Base-by-base conservation (phyloP, 1,140 invertebrate genomes). In the Platyura marginata region DNA sequence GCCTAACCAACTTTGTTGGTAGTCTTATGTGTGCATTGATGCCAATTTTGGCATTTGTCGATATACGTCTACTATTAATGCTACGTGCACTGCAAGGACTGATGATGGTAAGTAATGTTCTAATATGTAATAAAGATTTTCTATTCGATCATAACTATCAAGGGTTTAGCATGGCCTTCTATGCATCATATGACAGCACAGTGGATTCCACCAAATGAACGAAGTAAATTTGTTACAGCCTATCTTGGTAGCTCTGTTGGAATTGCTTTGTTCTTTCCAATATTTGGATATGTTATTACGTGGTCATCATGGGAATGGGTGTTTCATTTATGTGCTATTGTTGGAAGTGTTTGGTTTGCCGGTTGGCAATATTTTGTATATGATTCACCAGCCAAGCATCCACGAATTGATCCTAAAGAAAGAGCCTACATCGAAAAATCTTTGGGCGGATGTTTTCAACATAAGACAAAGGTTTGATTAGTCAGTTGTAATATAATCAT, bases 131-230 rank as follows among this genome's bases (percentile, higher is more conserved):
- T 41, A 10, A 6, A 18, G 6, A n/a, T 11, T 34, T 10, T n/a
- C 8, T 6, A 43, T 3, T 21, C 21, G 8, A 34, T 45, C 5
- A 19, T 21, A 39, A 44, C 19, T 45, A 21, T 29, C 43, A 42
- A 88, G 83, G 86, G 86, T 21, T 71, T 85, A 33, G 68, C 75
- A 3, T 88, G 82, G 74, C 87, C 87, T 8, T 71, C 81, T 2
- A 82, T 84, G 67, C 83, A 90, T 62, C 69, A 77, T 35, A 69
- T 90, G 59, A 76, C 82, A 13, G 78, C 81, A 0, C 75, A 78
- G 52, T 92, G 87, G 87, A 79, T 85, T 41, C 84, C 84, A 3
- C 75, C 77, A 0, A 69, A 76, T 43, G 85, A 89, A 56, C 70
- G 83, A 38, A 83, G 79, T 52, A 76, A 72, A 63, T 76, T 82